These are phyloP conservation scores for Sula dactylatra DNA, from an alignment of 2,113 vertebrate species.

Conservation along the genomic window DNA sequence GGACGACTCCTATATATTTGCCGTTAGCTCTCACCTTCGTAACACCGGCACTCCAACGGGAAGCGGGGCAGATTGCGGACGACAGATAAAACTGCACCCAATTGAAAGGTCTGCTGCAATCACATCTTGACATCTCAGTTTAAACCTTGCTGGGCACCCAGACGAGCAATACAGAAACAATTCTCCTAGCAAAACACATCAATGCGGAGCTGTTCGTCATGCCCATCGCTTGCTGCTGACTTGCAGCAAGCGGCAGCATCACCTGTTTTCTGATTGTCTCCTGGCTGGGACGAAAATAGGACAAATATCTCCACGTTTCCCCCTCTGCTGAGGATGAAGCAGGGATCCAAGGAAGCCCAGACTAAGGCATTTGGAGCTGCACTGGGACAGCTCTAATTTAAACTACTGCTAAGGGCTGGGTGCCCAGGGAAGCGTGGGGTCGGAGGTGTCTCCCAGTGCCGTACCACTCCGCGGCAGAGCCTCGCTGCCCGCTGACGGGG, in stretches of 20 bases:
- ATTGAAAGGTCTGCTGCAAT: neutral
- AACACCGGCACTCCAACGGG: fast-evolving
- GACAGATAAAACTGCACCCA: neutral
- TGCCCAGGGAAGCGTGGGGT: neutral
- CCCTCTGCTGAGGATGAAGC: neutral
- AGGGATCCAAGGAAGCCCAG: neutral
- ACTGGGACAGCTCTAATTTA: neutral
- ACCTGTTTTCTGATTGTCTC: neutral
- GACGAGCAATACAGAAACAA: fast-evolving
- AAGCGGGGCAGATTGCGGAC: neutral
- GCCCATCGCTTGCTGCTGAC: neutral
- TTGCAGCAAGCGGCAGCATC: neutral
- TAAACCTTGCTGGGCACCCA: neutral
- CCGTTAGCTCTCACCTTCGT: fast-evolving
- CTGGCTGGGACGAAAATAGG: neutral
- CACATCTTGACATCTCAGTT: neutral
- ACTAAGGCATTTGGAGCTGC: neutral
- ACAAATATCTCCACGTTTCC: neutral
- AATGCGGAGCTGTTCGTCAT: fast-evolving
- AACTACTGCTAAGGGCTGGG: neutral
- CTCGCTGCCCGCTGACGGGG: neutral
- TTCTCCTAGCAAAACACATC: neutral
- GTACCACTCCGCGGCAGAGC: fast-evolving
- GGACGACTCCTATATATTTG: neutral
- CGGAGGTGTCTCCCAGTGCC: neutral